Base-by-base conservation (phyloP, 2,797 vertebrate genomes). In the Protosalanx chinensis region DNA sequence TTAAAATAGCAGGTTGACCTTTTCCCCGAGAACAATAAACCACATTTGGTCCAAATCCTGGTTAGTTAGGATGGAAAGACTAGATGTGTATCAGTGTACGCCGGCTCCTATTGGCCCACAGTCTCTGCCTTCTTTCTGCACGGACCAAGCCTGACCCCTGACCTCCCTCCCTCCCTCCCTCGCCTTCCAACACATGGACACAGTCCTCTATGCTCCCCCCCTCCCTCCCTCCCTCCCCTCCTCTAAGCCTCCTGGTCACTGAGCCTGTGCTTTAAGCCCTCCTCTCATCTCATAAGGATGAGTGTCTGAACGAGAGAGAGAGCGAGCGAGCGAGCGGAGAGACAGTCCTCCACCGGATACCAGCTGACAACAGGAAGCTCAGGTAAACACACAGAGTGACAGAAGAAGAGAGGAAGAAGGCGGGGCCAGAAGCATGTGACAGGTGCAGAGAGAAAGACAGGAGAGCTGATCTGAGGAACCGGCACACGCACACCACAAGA, bases 201-300 rank as follows among this genome's bases (percentile, higher is more conserved):
- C 37, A 7, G 7, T 7, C 35, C 35, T 37, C 35, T 37, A 1
- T 7, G 1, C 35, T 7, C 35, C 49, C n/a, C 53, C 60, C 3
- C 18, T 23, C 4, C 60, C 20, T 29, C 18, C 53, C 61, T 37
- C 67, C 75, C 68, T 70, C 53, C 61, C 57, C 79, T 61, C 74
- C 74, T 66, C 76, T 79, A 67, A 66, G 79, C 81, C 18, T 16
- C 51, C 51, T 67, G 78, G 72, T 74, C 76, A 68, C 70, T 72
- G 69, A 70, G 68, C 80, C 59, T 74, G 74, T 76, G 77, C 72
- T 84, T 85, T 83, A 80, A 71, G 85, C 88, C 91, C 89, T 60
- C 91, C 91, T 81, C 88, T 82, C 77, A 35, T 64, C 82, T 92
- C 91, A 93, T 91, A 86, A 83, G 91, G 91, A 91, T 93, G 90